Evolutionary conservation across 2,113 vertebrate species (phyloP).

Genomic region (Cephalopholis sonnerati): DNA sequence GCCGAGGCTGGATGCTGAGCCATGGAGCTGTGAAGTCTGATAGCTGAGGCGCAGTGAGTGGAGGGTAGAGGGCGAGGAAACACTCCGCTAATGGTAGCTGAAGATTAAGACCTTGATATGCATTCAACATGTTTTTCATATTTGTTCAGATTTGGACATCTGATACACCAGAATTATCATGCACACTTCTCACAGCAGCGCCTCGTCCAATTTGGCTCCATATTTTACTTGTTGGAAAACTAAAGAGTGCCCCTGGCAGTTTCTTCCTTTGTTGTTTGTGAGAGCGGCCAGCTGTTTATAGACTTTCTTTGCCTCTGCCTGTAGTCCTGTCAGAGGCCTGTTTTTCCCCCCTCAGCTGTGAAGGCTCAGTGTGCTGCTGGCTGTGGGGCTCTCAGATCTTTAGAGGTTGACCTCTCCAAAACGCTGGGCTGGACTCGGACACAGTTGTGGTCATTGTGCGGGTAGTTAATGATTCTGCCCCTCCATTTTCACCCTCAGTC

Average conservation of each 20-base stretch:
- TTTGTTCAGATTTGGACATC: conserved; percentile 30
- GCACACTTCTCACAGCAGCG: conserved; percentile 17
- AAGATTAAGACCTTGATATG: conserved; percentile 7
- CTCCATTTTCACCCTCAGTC: conserved; percentile 69
- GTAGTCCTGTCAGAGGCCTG: conserved; percentile 42
- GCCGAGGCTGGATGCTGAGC: conserved; percentile 16
- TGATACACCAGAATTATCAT: conserved; percentile 34
- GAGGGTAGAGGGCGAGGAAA: background rate
- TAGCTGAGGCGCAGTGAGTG: background rate
- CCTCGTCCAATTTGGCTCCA: conserved; percentile 43
- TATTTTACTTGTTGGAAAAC: conserved; percentile 42
- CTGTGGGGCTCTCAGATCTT: conserved; percentile 54
- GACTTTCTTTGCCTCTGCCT: conserved; percentile 48
- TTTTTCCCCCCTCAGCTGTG: conserved; percentile 35
- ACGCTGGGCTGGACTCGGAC: conserved; percentile 71
- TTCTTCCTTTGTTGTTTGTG: conserved; percentile 59
- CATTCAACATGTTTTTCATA: conserved; percentile 16
- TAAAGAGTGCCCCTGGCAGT: conserved; percentile 37
- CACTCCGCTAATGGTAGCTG: conserved; percentile 13
- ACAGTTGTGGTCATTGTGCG: conserved; percentile 80
- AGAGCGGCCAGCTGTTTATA: conserved; percentile 66
- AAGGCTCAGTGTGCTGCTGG: conserved; percentile 40
- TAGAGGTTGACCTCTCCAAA: conserved; percentile 69
- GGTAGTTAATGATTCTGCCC: conserved; percentile 79
- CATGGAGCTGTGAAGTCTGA: conserved; percentile 25